Evolutionary conservation across 1,140 invertebrate species (phyloP).

Genomic region (Prorops nasuta): DNA sequence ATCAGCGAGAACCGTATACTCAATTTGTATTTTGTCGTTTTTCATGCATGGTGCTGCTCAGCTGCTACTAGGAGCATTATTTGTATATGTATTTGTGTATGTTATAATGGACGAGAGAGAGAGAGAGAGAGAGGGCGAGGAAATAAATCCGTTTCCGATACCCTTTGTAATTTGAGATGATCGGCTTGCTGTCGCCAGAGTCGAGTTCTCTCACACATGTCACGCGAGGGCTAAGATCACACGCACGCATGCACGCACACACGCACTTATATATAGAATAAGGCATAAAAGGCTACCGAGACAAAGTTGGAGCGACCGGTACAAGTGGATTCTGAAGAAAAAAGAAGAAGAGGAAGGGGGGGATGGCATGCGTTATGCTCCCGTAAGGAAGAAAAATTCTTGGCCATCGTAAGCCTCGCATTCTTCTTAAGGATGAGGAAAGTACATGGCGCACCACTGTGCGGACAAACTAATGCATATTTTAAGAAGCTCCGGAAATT

Average conservation of each 20-base stretch:
- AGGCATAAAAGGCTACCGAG: conserved; percentile 24
- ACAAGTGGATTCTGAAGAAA: conserved; percentile 24
- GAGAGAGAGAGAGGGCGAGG: no score
- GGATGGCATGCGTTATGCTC: not conserved
- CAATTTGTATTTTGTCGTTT: no score
- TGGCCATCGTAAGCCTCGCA: not conserved
- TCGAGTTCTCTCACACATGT: conserved; percentile 23
- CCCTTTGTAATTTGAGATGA: conserved; percentile 50
- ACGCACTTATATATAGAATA: no score
- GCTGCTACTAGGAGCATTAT: no score
- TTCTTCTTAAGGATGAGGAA: conserved; percentile 26
- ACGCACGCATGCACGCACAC: no score
- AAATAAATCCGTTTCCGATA: conserved; percentile 48
- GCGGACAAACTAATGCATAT: no score
- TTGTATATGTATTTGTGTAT: no score
- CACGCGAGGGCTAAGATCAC: no score
- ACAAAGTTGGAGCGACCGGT: no score
- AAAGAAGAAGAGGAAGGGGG: not conserved
- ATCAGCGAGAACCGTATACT: no score
- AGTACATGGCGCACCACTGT: conserved; percentile 28
- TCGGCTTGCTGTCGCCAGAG: conserved; percentile 33
- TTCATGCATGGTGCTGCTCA: no score
- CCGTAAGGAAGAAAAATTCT: not conserved
- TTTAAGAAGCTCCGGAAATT: no score
- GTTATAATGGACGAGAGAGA: conserved; percentile 35